Evolutionary conservation across 2,888 invertebrate genomes (phyloP).

Genomic region (Rhodophaea formosa): DNA sequence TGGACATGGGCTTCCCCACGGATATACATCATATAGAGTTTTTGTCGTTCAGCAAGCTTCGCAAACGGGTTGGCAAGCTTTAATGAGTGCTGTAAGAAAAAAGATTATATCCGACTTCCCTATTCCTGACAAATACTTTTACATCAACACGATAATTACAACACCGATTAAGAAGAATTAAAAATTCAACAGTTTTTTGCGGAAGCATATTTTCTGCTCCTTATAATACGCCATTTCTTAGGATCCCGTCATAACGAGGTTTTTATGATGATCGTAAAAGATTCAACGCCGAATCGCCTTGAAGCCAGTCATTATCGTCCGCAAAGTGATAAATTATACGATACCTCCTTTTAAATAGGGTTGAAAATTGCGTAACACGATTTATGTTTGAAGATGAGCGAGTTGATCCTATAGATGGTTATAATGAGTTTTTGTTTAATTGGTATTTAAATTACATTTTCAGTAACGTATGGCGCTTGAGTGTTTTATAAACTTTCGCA

Average conservation of each 20-base stretch:
- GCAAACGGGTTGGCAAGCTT: too few relatives aligned
- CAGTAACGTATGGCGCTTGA: background rate
- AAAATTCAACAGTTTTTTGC: constrained; percentile 8
- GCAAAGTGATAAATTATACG: constrained; percentile 38
- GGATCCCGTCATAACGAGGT: constrained; percentile 45
- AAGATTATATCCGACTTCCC: too few relatives aligned
- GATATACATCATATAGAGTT: too few relatives aligned
- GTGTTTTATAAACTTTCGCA: too few relatives aligned
- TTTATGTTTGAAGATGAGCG: constrained; percentile 1
- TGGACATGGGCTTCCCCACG: too few relatives aligned
- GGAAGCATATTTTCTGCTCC: constrained; percentile 26
- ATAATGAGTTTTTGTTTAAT: constrained; percentile 10
- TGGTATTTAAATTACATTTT: background rate
- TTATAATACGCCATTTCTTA: constrained; percentile 25
- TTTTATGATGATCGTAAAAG: constrained; percentile 58
- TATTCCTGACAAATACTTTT: background rate
- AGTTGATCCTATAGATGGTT: background rate
- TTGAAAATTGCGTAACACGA: constrained; percentile 25
- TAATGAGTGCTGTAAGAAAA: too few relatives aligned
- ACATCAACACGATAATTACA: constrained; percentile 1
- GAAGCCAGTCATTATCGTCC: constrained; percentile 45
- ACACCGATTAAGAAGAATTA: constrained; percentile 4
- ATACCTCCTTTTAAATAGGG: constrained; percentile 39
- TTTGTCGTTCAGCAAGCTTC: too few relatives aligned
- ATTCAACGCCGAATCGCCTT: constrained; percentile 44